These are phyloP conservation scores for Euzophera pinguis DNA, from an alignment of 2,888 invertebrate species.

Conservation along the genomic window DNA sequence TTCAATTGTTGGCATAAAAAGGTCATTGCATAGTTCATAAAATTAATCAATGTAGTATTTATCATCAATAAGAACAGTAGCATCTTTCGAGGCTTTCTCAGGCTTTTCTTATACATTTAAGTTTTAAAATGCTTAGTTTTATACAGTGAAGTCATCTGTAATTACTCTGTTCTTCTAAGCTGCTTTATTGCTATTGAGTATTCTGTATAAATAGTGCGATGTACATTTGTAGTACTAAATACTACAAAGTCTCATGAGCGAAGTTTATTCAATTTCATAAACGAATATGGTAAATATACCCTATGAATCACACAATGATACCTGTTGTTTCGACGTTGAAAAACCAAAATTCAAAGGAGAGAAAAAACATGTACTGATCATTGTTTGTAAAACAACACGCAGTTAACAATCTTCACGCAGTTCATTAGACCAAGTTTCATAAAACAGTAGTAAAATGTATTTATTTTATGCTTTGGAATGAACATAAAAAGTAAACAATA, in stretches of 20 bases:
- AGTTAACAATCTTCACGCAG: conserved; percentile 6
- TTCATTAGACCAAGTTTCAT: conserved; percentile 5
- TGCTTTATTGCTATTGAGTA: no score
- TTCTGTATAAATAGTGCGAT: neutral
- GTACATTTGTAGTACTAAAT: neutral
- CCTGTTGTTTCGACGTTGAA: neutral
- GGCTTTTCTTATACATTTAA: no score
- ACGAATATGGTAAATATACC: conserved; percentile 3
- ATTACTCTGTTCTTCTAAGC: no score
- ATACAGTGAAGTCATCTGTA: no score
- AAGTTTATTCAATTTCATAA: neutral
- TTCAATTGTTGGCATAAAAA: no score
- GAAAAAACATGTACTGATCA: conserved; percentile 6
- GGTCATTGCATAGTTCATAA: no score
- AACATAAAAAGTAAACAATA: no score
- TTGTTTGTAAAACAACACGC: conserved; percentile 9
- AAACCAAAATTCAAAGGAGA: conserved; percentile 5
- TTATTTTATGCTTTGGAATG: neutral
- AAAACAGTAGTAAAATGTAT: conserved; percentile 6
- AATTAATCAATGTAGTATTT: no score
- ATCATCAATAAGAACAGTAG: no score
- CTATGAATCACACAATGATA: conserved; percentile 8
- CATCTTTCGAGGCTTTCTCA: no score
- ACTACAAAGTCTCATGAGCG: neutral
- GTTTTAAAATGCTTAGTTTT: no score